Conservation (phyloP, 1,140 invertebrate genomes). For the Drosophila ogumai region DNA sequence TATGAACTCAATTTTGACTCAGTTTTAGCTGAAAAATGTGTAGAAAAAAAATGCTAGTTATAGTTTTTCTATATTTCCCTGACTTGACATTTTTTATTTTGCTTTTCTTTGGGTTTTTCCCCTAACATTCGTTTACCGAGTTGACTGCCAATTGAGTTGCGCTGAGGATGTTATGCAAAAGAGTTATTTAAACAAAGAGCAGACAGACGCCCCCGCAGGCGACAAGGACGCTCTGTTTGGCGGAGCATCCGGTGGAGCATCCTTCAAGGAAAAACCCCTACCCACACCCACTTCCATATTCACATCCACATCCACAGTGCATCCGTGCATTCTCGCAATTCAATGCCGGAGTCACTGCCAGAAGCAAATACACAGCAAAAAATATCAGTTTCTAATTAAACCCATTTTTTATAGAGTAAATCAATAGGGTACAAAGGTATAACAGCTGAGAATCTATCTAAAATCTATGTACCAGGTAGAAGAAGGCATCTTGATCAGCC, state of each 20-base stretch:
- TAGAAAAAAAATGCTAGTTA: neutral
- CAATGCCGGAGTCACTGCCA: slow-evolving; percentile 11
- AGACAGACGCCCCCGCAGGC: slow-evolving; percentile 30
- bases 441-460: too few species aligned
- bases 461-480: too few species aligned
- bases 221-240: slow-evolving; percentile 28
- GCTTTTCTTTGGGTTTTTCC: neutral
- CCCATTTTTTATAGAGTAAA: too few species aligned
- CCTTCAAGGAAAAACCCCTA: slow-evolving; percentile 16
- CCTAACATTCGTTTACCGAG: neutral
- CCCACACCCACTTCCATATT: neutral
- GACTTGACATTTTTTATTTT: neutral
- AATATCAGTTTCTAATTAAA: too few species aligned
- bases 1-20: slow-evolving; percentile 3
- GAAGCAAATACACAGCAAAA: neutral
- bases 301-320: neutral
- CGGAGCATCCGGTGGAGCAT: slow-evolving; percentile 8
- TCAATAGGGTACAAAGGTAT: too few species aligned
- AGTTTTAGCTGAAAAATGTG: neutral
- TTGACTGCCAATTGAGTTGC: slow-evolving; percentile 8
- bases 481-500: too few species aligned
- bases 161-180: slow-evolving; percentile 13
- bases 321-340: neutral
- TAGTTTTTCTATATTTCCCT: neutral
- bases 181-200: slow-evolving; percentile 14